These are phyloP conservation scores for Panulirus ornatus DNA, from an alignment of 1,140 invertebrate species.

Conservation along the genomic window DNA sequence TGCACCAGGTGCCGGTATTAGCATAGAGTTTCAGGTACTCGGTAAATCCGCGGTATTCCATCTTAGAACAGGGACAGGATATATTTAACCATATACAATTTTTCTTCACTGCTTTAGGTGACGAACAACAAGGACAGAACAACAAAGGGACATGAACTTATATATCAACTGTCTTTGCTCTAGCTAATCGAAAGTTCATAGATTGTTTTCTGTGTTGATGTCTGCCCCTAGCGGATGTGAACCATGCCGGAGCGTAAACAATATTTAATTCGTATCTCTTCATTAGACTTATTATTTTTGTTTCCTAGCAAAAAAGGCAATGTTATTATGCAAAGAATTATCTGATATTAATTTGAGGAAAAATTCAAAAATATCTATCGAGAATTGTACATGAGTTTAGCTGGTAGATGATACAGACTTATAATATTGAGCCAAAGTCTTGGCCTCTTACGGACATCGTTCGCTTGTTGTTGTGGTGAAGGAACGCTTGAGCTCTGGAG, in stretches of 20 bases:
- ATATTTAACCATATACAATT: not conserved
- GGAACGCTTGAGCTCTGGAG: not conserved
- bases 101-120: not conserved
- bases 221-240: not conserved
- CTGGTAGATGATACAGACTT: not conserved
- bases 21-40: not conserved
- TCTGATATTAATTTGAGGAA: not conserved
- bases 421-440: not conserved
- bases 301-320: not conserved
- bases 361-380: not conserved
- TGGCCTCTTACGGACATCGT: not conserved
- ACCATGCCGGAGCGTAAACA: not conserved
- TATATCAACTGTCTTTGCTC: not conserved
- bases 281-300: not conserved
- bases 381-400: not conserved
- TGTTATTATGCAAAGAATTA: not conserved
- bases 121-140: too few species aligned
- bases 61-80: not conserved
- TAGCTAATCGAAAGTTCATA: not conserved
- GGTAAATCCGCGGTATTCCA: not conserved
- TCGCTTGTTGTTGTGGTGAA: slow-evolving; percentile 12
- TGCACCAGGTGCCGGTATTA: too few species aligned
- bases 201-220: not conserved
- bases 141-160: not conserved
- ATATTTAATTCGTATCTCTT: not conserved